Evolutionary conservation across 1,140 invertebrate genomes (phyloP), one percentile per base, ranked within the genome.

Genomic region (Drosophila obscura): DNA sequence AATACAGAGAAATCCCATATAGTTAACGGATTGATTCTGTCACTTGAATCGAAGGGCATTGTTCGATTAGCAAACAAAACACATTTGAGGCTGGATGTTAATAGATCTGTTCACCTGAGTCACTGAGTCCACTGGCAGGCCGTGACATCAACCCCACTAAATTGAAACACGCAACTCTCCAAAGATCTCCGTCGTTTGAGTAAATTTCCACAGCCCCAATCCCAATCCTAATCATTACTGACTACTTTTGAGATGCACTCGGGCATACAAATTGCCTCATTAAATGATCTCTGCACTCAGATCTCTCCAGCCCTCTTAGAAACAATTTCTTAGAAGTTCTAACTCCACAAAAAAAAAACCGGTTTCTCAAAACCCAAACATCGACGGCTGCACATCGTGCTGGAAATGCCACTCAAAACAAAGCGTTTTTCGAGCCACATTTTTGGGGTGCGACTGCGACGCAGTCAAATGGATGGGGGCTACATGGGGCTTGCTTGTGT

Each of bases 331-430:
- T 39, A 51, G 19, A 73, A 55, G 16, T 24, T 24, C 22, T 24
- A 24, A 24, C 39, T 31, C 22, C 8, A 9, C 3, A 24, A 41
- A 26, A 48, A 19, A 3, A 15, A 9, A 45, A 73, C 71, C 59
- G 59, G 71, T 73, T 73, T 73, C 45, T 22, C n/a, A 8, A 11
- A 35, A 26, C 19, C 35, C 24, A 60, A 13, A 46, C 46, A 48
- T 19, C 5, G 4, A 16, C 16, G 15, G n/a, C 31, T 28, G 48
- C 39, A 48, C 52, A 48, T 16, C 22, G 35, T 59, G 53, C n/a
- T 1, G 1, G 13, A 43, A 15, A 41, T 51, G 48, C 4, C 55
- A 76, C 73, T 76, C 73, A 76, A 76, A 76, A 28, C 73, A 55
- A 35, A 44, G 24, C 15, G 11, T 7, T 9, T 1, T 31, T 45